Evolutionary conservation across 2,113 vertebrate genomes (phyloP).

Genomic region (Trachemys scripta): DNA sequence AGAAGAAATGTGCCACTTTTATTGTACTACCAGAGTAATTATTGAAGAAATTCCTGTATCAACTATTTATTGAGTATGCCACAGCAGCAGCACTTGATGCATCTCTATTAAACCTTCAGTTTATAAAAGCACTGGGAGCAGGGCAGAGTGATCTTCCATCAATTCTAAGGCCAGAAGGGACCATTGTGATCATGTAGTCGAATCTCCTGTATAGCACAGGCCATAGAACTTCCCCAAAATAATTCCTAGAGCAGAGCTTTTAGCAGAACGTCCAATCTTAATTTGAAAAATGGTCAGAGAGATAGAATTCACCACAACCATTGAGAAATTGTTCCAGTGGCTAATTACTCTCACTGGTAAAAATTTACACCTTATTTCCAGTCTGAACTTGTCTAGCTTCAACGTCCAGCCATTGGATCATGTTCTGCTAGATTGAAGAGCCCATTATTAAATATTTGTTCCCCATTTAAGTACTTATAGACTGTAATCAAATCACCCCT

Average conservation of each 20-base stretch:
- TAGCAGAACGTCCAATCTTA: not conserved
- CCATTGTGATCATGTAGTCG: not conserved
- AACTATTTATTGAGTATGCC: slow-evolving; percentile 11
- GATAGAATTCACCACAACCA: not conserved
- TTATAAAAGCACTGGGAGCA: slow-evolving; percentile 29
- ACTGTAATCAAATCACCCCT: not conserved
- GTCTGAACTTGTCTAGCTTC: not conserved
- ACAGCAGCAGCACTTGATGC: not conserved
- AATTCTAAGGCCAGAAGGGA: not conserved
- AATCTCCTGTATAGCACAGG: not conserved
- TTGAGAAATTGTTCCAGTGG: not conserved
- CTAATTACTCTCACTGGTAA: not conserved
- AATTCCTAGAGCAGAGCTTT: not conserved
- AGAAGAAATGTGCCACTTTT: slow-evolving; percentile 15
- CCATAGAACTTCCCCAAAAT: not conserved
- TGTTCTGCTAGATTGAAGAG: not conserved
- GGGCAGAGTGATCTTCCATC: slow-evolving; percentile 15
- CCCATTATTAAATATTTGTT: not conserved
- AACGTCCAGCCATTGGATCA: not conserved
- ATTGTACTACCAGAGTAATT: slow-evolving; percentile 44
- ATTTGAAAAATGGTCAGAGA: not conserved
- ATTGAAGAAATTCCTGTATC: not conserved
- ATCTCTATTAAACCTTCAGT: slow-evolving; percentile 34
- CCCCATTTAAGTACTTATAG: not conserved
- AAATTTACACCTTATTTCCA: not conserved